These are phyloP conservation scores for Melanerpes formicivorus DNA, from an alignment of 2,113 vertebrate genomes.

Conservation along the genomic window DNA sequence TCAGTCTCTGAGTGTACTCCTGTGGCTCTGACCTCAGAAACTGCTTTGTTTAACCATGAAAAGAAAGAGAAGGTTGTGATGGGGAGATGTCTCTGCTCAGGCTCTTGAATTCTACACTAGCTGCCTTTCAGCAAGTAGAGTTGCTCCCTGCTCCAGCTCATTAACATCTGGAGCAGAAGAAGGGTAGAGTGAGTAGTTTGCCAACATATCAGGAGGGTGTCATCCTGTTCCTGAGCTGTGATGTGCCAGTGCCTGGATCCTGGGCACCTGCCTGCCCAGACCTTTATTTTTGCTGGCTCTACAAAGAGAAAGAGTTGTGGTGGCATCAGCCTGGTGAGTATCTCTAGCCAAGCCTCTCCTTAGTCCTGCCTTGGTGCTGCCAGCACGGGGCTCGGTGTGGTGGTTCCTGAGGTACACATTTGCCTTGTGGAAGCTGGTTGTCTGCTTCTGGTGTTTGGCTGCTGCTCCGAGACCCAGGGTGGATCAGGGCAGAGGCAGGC, in stretches of 20 bases:
- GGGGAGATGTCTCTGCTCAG: background rate
- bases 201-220: background rate
- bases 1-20: accelerated
- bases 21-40: background rate
- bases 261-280: background rate
- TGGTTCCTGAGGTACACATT: accelerated
- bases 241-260: background rate
- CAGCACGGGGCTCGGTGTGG: accelerated
- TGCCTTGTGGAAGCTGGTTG: background rate
- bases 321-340: background rate
- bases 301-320: background rate
- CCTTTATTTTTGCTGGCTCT: background rate
- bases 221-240: background rate
- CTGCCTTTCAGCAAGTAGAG: background rate
- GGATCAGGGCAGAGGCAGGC: background rate
- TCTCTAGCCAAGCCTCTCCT: background rate
- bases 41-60: background rate
- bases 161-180: background rate
- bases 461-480: background rate
- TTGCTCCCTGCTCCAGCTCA: background rate
- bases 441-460: background rate
- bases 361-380: background rate
- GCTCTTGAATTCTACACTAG: background rate
- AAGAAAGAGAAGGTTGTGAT: background rate
- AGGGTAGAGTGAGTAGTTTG: background rate